A percentile compares a stretch with the other conserved stretches of the same genome.
phyloP scores from a whole-genome alignment of 1,140 invertebrate species.

The Cyclina sinensis region DNA sequence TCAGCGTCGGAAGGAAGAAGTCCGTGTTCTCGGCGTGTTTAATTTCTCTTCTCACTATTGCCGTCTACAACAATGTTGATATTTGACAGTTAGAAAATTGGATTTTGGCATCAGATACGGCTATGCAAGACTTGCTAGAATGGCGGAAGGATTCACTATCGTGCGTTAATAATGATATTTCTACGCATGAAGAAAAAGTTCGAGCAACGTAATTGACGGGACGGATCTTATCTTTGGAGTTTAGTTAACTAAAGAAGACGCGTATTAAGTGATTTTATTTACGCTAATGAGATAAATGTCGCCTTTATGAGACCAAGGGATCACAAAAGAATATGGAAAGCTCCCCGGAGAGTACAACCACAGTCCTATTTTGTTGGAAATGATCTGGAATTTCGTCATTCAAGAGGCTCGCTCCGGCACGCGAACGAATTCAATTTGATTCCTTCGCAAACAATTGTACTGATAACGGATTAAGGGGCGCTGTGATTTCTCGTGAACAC shows the following conservation, averaged over 20 bases:
- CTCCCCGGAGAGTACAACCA: conserved; percentile 53
- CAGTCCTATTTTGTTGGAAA: conserved; percentile 26
- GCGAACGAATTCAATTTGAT: conserved; percentile 63
- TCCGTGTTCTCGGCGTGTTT: conserved; percentile 54
- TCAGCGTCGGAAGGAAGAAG: conserved; percentile 62
- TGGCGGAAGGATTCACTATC: conserved; percentile 56
- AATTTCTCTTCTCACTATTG: conserved; percentile 48
- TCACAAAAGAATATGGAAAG: conserved; percentile 55
- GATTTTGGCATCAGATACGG: conserved; percentile 62
- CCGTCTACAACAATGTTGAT: conserved; percentile 21
- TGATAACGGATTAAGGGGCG: conserved; percentile 52
- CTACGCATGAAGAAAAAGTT: conserved; percentile 58
- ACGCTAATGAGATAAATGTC: conserved; percentile 66
- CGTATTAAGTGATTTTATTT: conserved; percentile 58
- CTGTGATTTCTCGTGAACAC: conserved; percentile 40
- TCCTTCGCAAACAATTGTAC: conserved; percentile 32
- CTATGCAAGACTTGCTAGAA: background rate
- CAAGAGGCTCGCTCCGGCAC: conserved; percentile 33
- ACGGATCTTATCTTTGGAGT: conserved; percentile 47
- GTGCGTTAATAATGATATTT: conserved; percentile 69
- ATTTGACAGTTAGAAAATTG: conserved; percentile 71
- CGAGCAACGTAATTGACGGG: conserved; percentile 28
- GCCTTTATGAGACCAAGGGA: conserved; percentile 40
- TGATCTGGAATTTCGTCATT: conserved; percentile 46
- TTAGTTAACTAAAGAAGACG: conserved; percentile 57